These are phyloP conservation scores for Boleophthalmus pectinirostris DNA, from an alignment of 2,113 vertebrate genomes.

Conservation along the genomic window DNA sequence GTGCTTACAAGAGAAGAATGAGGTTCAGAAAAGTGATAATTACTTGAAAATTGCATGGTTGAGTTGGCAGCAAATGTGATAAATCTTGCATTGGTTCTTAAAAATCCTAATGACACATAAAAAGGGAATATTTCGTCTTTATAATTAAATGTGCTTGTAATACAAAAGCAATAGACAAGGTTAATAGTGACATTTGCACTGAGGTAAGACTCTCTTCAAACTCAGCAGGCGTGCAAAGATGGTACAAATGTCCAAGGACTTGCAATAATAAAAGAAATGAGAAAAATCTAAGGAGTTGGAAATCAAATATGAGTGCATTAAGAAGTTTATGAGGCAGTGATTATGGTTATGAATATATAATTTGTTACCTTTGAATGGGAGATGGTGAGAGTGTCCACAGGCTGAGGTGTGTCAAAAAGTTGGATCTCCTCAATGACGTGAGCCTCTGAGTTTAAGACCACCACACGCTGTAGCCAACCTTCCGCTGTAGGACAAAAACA, in stretches of 20 bases:
- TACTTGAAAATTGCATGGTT: neutral
- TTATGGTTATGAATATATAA: neutral
- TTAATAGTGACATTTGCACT: constrained; percentile 1
- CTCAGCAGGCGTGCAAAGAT: neutral
- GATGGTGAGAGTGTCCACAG: constrained; percentile 89
- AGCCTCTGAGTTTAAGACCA: constrained; percentile 79
- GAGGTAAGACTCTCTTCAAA: neutral
- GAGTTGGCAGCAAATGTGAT: neutral
- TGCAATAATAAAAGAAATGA: neutral
- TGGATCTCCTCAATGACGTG: constrained; percentile 95
- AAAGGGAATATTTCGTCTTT: neutral
- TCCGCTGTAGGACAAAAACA: constrained; percentile 72
- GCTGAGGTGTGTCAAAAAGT: constrained; percentile 85
- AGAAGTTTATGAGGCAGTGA: neutral
- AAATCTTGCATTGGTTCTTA: neutral
- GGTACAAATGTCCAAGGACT: neutral
- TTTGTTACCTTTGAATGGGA: constrained; percentile 84
- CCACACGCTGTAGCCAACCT: constrained; percentile 91
- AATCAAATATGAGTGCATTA: neutral
- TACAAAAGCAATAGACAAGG: neutral
- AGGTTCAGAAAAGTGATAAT: neutral
- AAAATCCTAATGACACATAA: neutral
- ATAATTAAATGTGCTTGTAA: neutral
- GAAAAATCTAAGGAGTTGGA: neutral
- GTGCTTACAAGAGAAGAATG: constrained; percentile 4